Evolutionary conservation across 2,797 vertebrate genomes (phyloP), one percentile per base, ranked within the genome.

Genomic region (Cirrhinus mrigala): DNA sequence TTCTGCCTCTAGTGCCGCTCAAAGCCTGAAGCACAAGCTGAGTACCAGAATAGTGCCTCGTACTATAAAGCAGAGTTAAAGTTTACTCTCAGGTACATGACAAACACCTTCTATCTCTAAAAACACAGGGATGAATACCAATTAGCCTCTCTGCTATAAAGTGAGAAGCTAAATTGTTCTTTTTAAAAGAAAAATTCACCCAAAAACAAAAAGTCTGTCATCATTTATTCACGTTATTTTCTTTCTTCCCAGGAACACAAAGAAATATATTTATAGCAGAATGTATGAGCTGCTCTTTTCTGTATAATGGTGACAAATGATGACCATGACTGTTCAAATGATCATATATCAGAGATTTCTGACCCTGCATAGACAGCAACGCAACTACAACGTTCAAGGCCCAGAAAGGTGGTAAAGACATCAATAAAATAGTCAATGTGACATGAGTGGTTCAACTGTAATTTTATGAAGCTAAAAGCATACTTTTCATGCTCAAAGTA

Each of bases 1-100:
- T 83, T 85, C 62, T 69, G 64, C 81, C 81, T 73, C n/a, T 52
- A 88, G 70, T 87, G 75, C 16, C 12, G 86, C 88, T 85, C 15
- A 20, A 81, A 87, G 86, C 79, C 33, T 74, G 86, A 79, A 68
- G 37, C 22, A 29, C 56, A 79, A 70, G 81, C 78, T n/a, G 50
- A 87, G 81, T 84, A 84, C 77, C 68, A 82, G 83, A 84, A 82
- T 27, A 80, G 60, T 68, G 76, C 58, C 22, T 77, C 24, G 22
- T 37, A 50, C 62, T 85, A 73, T 83, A 81, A 79, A 77, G 68
- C 40, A 84, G 44, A 6, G 16, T 46, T 78, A 78, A 84, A 58
- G 62, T 84, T 86, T 86, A 87, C 78, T 82, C 37, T 74, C 70
- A 82, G 81, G 60, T 79, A 79, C 29, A 86, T 74, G 40, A 79